Evolutionary conservation across 1,140 invertebrate species (phyloP), one percentile per base, ranked within the genome.

Genomic region (Drosophila santomea): DNA sequence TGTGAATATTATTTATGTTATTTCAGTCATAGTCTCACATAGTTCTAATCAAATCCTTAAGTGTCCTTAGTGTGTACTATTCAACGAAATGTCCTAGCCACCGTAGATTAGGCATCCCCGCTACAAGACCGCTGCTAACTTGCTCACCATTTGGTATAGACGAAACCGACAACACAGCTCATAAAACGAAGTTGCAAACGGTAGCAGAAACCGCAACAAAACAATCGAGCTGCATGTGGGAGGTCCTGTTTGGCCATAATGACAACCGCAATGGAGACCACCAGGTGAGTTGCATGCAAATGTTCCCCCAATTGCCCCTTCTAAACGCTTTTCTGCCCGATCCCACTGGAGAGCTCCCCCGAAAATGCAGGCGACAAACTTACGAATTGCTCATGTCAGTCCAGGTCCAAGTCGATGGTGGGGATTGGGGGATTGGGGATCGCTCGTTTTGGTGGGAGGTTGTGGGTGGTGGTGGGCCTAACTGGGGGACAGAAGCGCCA

Each of bases 321-420:
- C 32, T 14, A 28, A 12, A 11, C 17, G 14, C 58, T 11, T 11
- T 58, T 38, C 1, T 38, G 11, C 38, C 28, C 28, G 11, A 20
- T 62, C 36, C 43, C 6, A 14, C 45, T 20, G 7, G 14, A 32
- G n/a, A 17, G 55, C 55, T 48, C 41, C 14, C 67, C 63, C 51
- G 28, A 74, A 63, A 62, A 56, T 66, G 58, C 80, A 91, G 90
- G 90, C 90, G 90, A 91, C 90, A 91, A 91, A 83, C 90, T 90
- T 90, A 91, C 90, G 90, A 91, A 91, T 91, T 91, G 90, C 74
- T 74, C 84, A 90, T 89, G 79, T 89, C 78, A 90, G 75, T 82
- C 17, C 17, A 17, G 69, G 68, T 56, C 41, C 45, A 43, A 59
- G 59, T 48, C 43, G 45, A 15, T 28, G 50, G 51, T 8, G n/a